Evolutionary conservation across 2,888 invertebrate genomes (phyloP).

Genomic region (Parascotia fuliginaria): DNA sequence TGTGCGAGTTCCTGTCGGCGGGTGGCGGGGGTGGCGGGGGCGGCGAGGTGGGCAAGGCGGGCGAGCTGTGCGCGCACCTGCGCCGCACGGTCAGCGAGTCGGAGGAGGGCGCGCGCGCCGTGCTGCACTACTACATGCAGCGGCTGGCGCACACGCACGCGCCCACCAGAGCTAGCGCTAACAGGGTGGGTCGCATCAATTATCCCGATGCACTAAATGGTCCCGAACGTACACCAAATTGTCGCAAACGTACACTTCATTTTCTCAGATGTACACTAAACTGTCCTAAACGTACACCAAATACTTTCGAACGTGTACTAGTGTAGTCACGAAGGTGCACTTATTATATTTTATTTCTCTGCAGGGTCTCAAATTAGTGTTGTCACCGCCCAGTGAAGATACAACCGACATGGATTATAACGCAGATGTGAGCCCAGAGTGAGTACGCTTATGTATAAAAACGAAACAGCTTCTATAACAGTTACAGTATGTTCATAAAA

Average conservation of each 20-base stretch:
- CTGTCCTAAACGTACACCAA: too few species aligned
- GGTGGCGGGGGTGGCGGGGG: constrained; percentile 64
- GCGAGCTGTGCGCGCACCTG: constrained; percentile 89
- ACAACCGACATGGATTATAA: constrained; percentile 74
- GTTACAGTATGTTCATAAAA: too few species aligned
- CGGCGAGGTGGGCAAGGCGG: constrained; percentile 82
- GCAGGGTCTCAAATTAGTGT: constrained; percentile 90
- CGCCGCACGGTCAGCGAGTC: constrained; percentile 81
- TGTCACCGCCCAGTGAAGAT: constrained; percentile 83
- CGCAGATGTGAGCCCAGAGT: constrained; percentile 80
- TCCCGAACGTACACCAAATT: too few species aligned
- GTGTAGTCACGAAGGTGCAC: too few species aligned
- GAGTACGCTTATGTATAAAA: too few species aligned
- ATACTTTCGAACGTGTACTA: too few species aligned
- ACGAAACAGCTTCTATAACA: too few species aligned
- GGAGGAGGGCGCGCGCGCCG: constrained; percentile 90
- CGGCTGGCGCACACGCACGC: constrained; percentile 93
- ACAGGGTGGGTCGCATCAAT: constrained; percentile 85
- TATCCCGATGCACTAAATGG: too few species aligned
- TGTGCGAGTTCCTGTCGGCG: constrained; percentile 97
- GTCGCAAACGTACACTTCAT: too few species aligned
- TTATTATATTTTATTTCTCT: neutral
- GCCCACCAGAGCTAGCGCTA: constrained; percentile 91
- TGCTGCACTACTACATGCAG: constrained; percentile 95
- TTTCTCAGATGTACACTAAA: too few species aligned